Conservation (phyloP, 2,797 vertebrate species). For the Prionace glauca region DNA sequence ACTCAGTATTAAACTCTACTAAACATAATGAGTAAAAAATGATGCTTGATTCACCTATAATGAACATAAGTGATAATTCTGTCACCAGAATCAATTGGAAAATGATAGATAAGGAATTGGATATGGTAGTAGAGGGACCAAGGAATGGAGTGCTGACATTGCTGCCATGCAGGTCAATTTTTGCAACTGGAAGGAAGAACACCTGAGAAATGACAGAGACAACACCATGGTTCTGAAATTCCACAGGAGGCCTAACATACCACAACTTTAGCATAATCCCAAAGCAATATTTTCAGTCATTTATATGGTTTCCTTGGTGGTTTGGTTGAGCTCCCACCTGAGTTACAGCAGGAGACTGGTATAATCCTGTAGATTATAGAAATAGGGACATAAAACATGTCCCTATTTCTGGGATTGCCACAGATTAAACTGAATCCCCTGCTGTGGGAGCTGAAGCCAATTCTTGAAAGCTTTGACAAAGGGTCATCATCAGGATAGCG, state of each 20-base stretch:
- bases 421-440: background rate
- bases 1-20: background rate
- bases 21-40: background rate
- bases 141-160: background rate
- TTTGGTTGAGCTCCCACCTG: background rate
- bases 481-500: constrained; percentile 71
- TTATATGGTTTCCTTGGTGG: background rate
- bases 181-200: background rate
- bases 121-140: background rate
- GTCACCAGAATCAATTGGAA: background rate
- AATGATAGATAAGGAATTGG: background rate
- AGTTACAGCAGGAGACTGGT: background rate
- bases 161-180: background rate
- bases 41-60: background rate
- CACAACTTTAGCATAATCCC: background rate
- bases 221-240: background rate
- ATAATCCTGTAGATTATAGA: background rate
- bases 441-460: background rate
- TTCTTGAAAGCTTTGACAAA: background rate
- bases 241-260: background rate
- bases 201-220: background rate
- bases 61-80: background rate
- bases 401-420: background rate
- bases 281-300: background rate
- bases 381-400: too few relatives aligned